A percentile compares a stretch with the other conserved stretches of the same genome.
Evolutionary conservation across 2,797 vertebrate genomes (phyloP).

Genomic region (Molossus molossus): DNA sequence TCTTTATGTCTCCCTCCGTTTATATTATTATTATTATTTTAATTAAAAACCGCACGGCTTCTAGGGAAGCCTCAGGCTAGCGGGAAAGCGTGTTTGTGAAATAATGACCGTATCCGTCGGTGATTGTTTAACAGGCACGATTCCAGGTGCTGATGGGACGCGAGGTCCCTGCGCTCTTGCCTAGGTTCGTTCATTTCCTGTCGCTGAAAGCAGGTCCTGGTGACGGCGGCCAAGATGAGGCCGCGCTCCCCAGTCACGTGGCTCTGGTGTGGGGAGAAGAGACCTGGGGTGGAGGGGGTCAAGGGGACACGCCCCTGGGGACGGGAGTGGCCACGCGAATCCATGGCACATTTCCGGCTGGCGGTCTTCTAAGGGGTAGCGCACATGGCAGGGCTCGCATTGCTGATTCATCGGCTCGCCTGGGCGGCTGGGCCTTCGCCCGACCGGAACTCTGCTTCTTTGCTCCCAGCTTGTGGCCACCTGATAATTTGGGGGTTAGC

Average conservation of each 20-base stretch:
- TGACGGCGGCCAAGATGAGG: not conserved
- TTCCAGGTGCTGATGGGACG: not conserved
- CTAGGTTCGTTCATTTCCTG: constrained; percentile 9
- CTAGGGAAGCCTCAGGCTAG: constrained; percentile 42
- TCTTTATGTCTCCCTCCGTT: not conserved
- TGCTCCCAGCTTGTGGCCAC: not conserved
- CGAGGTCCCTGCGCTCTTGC: not conserved
- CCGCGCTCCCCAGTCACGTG: not conserved
- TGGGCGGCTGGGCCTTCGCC: not conserved
- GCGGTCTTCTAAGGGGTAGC: not conserved
- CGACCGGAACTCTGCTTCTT: not conserved
- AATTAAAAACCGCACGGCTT: not conserved
- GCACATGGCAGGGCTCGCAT: not conserved
- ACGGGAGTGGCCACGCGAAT: not conserved
- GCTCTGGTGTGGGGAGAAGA: not conserved
- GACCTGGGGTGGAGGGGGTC: not conserved
- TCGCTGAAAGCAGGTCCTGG: not conserved
- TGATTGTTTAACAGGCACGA: not conserved
- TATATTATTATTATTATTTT: too few species aligned
- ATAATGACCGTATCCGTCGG: not conserved
- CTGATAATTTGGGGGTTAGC: not conserved
- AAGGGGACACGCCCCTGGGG: not conserved
- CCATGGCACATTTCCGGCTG: not conserved
- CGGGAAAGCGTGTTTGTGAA: not conserved
- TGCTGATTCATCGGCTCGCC: not conserved